phyloP scores from a whole-genome alignment of 2,797 vertebrate genomes.

The Onychomys arenicola region DNA sequence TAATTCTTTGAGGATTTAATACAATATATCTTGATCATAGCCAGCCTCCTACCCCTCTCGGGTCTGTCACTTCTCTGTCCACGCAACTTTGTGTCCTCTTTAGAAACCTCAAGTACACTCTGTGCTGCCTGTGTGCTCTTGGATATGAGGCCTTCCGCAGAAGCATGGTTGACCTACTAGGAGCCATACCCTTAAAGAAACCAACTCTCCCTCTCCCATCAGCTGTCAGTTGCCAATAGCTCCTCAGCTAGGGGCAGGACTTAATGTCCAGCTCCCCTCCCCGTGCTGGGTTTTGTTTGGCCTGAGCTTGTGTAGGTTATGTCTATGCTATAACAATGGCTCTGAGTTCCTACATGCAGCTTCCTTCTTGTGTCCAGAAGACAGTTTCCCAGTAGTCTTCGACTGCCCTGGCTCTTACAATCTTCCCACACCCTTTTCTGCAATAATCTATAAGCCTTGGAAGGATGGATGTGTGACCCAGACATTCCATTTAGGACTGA shows the following conservation, averaged over 20 bases:
- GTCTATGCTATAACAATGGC: neutral
- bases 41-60: too few relatives aligned
- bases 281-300: neutral
- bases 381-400: neutral
- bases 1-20: neutral
- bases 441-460: neutral
- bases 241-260: neutral
- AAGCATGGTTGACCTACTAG: neutral
- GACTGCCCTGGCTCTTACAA: neutral
- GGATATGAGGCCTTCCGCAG: neutral
- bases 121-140: neutral
- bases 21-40: neutral
- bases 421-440: neutral
- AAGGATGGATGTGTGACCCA: neutral
- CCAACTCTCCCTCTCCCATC: too few relatives aligned
- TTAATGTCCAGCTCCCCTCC: neutral
- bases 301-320: too few relatives aligned
- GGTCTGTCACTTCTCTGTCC: neutral
- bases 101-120: neutral
- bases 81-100: neutral
- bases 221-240: neutral
- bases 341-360: neutral
- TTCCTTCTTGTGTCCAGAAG: neutral
- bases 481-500: neutral
- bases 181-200: neutral